Evolutionary conservation across 2,888 invertebrate genomes (phyloP), one percentile per base, ranked within the genome.

Genomic region (Biston betularia): DNA sequence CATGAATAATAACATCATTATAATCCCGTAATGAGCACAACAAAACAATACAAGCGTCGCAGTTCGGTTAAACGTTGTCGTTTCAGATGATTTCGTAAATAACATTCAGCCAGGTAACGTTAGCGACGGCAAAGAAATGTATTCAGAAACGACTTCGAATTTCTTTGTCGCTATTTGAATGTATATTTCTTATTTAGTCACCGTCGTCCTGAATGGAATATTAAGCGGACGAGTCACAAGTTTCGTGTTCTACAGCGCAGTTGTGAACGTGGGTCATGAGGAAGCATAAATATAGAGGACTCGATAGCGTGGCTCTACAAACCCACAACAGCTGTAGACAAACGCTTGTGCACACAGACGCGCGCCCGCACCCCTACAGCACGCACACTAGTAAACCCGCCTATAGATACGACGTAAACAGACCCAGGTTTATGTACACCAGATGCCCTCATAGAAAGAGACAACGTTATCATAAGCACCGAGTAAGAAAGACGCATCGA

Each of bases 321-420:
- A 87, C 87, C 89, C 83, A 88, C 89, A 92, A 88, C 93, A 93
- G 92, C 93, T 93, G 93, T 93, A 90, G 88, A 88, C 87, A 84
- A 85, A 88, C 81, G 84, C 84, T 68, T 74, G 86, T 86, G 57
- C 86, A 90, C 90, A 90, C 91, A 89, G 80, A 84, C 83, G 72
- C 76, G 86, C 81, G 84, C 85, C 74, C 79, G 86, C 90, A 88
- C 91, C 93, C 92, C 89, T 89, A 83, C 81, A 79, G 71, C 81
- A 85, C 84, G 71, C 87, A 88, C 86, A 85, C 85, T 77, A 12
- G 58, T 52, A 45, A 24, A 61, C 48, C 6, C 75, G 79, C 79
- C 80, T 82, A 82, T 86, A 88, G 78, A 85, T 80, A 73, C 79
- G 88, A 89, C 89, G 88, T 93, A 92, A 92, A 92, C 92, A 93